Conservation (phyloP, 37 sponge, comb jelly and placozoan genomes). For the Tethya wilhelma region DNA sequence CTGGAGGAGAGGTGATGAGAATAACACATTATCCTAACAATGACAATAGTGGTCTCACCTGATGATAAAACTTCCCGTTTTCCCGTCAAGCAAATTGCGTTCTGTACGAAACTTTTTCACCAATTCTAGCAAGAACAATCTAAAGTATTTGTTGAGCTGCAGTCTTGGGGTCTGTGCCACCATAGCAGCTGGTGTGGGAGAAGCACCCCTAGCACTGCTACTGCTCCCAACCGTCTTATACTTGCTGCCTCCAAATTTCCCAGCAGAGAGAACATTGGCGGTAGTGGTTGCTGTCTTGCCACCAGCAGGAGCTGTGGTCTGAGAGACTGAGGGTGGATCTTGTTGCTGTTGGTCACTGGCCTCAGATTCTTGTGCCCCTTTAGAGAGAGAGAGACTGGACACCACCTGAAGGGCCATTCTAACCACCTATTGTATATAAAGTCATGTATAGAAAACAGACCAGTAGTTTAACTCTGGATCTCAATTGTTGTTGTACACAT, state of each 20-base stretch:
- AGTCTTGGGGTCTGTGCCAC: not conserved
- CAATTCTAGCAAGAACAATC: constrained; percentile 67
- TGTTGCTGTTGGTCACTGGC: not conserved
- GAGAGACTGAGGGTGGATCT: constrained; percentile 8
- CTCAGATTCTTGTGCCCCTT: constrained; percentile 56
- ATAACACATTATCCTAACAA: too few species aligned
- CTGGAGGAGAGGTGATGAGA: constrained; percentile 27
- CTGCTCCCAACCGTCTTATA: too few species aligned
- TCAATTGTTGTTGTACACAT: constrained; percentile 1
- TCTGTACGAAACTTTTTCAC: constrained; percentile 80
- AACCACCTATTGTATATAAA: constrained; percentile 46
- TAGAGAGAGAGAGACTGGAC: constrained; percentile 67
- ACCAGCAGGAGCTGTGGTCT: not conserved
- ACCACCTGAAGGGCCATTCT: constrained; percentile 65
- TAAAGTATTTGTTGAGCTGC: constrained; percentile 68
- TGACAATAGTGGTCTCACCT: constrained; percentile 57
- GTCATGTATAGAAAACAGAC: not conserved
- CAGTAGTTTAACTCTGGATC: not conserved
- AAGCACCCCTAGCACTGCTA: not conserved
- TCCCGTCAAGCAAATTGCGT: constrained; percentile 65
- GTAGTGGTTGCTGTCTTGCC: too few species aligned
- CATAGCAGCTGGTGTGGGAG: not conserved
- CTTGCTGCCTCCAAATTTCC: too few species aligned
- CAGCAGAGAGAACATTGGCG: too few species aligned
- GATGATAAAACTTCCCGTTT: constrained; percentile 82